Conservation (phyloP, 1,140 invertebrate species). For the Steinernema feltiae region DNA sequence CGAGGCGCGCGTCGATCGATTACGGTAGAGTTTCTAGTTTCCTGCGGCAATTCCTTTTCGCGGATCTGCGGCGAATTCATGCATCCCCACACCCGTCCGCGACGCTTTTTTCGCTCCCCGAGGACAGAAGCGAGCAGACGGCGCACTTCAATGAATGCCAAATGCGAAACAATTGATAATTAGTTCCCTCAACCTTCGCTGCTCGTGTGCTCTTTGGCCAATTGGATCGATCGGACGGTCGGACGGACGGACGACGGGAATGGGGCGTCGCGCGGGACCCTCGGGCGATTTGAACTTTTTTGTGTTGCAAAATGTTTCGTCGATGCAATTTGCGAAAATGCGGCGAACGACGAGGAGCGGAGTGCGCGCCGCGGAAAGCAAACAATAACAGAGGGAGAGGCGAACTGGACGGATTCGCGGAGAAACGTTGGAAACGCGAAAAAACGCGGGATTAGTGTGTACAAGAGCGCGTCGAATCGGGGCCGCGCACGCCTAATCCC, state of each 20-base stretch:
- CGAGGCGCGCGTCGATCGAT: no score
- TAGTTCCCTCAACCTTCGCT: background rate
- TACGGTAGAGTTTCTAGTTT: background rate
- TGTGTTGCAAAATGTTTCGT: constrained; percentile 14
- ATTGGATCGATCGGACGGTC: background rate
- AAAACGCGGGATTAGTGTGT: constrained; percentile 8
- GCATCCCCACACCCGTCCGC: background rate
- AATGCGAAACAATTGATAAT: constrained; percentile 14
- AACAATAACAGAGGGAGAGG: background rate
- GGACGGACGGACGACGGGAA: background rate
- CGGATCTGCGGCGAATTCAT: no score
- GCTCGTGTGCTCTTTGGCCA: background rate
- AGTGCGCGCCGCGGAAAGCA: background rate
- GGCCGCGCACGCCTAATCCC: background rate
- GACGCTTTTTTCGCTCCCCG: background rate
- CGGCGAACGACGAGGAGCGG: background rate
- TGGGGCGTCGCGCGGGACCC: background rate
- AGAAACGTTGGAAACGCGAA: background rate
- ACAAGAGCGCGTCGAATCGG: constrained; percentile 9
- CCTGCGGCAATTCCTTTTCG: no score
- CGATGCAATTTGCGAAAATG: constrained; percentile 12
- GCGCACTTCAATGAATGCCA: constrained; percentile 9
- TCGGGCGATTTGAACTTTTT: background rate
- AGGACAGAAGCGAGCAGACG: background rate
- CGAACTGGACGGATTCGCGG: background rate